phyloP scores from a whole-genome alignment of 2,888 invertebrate species.

The Mallateleia sp. region DNA sequence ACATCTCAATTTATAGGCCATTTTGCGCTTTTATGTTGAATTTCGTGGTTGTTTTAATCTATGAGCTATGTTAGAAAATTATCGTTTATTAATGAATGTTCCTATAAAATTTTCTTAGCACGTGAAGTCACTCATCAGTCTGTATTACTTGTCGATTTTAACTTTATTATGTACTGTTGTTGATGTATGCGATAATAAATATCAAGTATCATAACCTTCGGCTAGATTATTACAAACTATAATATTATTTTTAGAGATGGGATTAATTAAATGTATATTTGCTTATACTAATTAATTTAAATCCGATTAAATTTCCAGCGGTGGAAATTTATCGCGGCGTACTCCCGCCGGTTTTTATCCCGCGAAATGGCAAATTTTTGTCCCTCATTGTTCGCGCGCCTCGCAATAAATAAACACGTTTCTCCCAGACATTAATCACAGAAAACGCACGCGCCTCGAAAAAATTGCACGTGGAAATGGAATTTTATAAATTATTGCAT shows the following conservation, averaged over 20 bases:
- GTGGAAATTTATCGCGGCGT: not conserved
- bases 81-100: constrained; percentile 33
- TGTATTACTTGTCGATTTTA: not conserved
- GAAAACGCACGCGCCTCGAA: not conserved
- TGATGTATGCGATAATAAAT: constrained; percentile 16
- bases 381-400: not conserved
- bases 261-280: no score
- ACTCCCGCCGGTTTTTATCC: not conserved
- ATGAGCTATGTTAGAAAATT: constrained; percentile 35
- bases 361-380: constrained; percentile 8
- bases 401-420: constrained; percentile 17
- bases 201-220: constrained; percentile 13
- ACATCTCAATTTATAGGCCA: constrained; percentile 57
- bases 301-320: not conserved
- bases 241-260: no score
- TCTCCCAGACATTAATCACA: constrained; percentile 19
- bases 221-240: no score
- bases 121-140: constrained; percentile 4
- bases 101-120: constrained; percentile 19
- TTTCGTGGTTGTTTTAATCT: constrained; percentile 47
- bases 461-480: constrained; percentile 9
- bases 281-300: no score
- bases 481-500: constrained; percentile 28
- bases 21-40: constrained; percentile 54
- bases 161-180: not conserved